These are phyloP conservation scores for Cichlasoma orientale DNA, from an alignment of 2,797 vertebrate genomes.

Conservation along the genomic window DNA sequence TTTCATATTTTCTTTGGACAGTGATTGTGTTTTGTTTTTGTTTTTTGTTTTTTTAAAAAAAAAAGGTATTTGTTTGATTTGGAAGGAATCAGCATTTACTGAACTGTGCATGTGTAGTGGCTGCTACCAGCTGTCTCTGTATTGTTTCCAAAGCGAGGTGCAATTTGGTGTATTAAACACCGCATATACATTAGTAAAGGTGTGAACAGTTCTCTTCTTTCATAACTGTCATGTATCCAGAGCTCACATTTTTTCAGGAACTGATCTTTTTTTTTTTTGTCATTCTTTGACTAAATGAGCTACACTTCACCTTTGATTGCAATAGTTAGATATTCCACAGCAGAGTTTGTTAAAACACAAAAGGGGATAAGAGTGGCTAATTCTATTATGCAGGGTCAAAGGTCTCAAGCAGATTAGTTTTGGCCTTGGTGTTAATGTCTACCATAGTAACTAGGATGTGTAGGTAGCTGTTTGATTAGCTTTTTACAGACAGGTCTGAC, in stretches of 20 bases:
- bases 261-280: not conserved
- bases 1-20: not conserved
- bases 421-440: constrained; percentile 48
- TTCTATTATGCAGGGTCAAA: constrained; percentile 58
- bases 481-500: constrained; percentile 24
- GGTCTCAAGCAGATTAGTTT: constrained; percentile 52
- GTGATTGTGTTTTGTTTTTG: not conserved
- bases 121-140: constrained; percentile 28
- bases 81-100: not conserved
- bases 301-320: constrained; percentile 23
- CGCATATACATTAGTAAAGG: not conserved
- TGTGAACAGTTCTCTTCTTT: not conserved
- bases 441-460: constrained; percentile 16
- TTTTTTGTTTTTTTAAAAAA: not conserved
- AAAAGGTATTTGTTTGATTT: constrained; percentile 2
- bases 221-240: not conserved
- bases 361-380: constrained; percentile 46
- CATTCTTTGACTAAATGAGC: not conserved
- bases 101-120: constrained; percentile 2
- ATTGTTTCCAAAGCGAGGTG: constrained; percentile 15
- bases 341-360: not conserved
- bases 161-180: not conserved
- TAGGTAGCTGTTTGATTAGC: constrained; percentile 47
- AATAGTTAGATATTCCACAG: constrained; percentile 25
- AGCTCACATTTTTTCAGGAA: not conserved